Conservation (phyloP, 2,888 invertebrate species). For the Morpho deidamia region DNA sequence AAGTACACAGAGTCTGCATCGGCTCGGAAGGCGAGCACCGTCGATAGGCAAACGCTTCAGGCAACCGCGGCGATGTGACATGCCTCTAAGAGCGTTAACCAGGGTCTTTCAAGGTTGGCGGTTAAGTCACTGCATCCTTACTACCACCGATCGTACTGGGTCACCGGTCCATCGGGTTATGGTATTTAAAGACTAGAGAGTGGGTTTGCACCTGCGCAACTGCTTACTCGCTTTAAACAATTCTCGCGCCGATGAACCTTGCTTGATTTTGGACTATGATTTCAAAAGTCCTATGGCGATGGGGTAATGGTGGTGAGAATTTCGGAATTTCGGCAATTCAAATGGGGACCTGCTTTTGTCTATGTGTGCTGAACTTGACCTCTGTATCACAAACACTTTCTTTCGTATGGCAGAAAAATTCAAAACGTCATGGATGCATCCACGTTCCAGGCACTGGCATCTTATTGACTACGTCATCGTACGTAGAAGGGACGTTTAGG, state of each 20-base stretch:
- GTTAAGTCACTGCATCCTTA: not conserved
- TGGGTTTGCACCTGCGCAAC: constrained; percentile 1
- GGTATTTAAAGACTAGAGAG: constrained; percentile 3
- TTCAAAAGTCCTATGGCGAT: not conserved
- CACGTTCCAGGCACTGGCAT: no score
- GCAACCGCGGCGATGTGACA: not conserved
- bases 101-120: not conserved
- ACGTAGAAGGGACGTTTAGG: no score
- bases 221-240: constrained; percentile 6
- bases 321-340: constrained; percentile 23
- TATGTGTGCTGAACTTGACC: constrained; percentile 26
- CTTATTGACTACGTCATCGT: no score
- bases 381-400: constrained; percentile 27
- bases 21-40: not conserved
- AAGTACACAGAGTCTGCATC: not conserved
- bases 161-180: no score
- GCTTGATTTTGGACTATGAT: no score
- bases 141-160: not conserved
- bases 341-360: constrained; percentile 27
- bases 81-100: not conserved
- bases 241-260: not conserved
- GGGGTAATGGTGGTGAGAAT: not conserved
- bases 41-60: not conserved
- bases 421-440: no score
- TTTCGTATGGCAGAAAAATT: constrained; percentile 28